Conservation (phyloP, 92 coral and sea anemone species). For the Blastomussa wellsi region DNA sequence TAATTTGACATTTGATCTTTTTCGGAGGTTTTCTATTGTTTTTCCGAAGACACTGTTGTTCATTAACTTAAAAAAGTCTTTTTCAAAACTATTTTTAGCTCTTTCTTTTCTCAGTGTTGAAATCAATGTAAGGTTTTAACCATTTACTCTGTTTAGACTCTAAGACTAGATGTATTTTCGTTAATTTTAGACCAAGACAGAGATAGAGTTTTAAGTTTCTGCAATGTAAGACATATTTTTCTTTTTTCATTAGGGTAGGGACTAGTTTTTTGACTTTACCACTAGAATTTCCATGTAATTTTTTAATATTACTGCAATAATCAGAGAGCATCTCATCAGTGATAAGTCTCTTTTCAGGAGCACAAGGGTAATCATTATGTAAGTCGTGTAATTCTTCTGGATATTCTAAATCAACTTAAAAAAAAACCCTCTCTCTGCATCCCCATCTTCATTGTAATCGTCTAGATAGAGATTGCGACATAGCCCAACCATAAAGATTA, state of each 20-base stretch:
- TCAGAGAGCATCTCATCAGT: constrained; percentile 21
- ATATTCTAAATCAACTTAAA: not conserved
- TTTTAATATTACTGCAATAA: not conserved
- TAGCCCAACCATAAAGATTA: not conserved
- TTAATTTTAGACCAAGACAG: not conserved
- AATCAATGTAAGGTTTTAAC: constrained; percentile 11
- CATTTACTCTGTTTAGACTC: constrained; percentile 22
- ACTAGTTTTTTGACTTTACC: too few species aligned
- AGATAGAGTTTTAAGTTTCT: too few species aligned
- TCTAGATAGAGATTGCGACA: constrained; percentile 25
- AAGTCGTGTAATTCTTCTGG: not conserved
- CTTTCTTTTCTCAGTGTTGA: not conserved
- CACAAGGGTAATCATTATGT: not conserved
- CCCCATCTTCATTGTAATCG: too few species aligned
- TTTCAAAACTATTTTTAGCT: not conserved
- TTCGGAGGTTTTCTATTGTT: constrained; percentile 48
- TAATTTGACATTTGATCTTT: too few species aligned
- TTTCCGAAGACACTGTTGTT: constrained; percentile 62
- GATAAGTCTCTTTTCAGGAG: constrained; percentile 21
- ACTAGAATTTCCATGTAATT: too few species aligned
- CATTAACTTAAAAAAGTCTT: constrained; percentile 38
- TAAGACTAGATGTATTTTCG: constrained; percentile 21
- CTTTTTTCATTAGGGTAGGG: too few species aligned
- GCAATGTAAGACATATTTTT: too few species aligned
- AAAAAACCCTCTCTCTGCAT: too few species aligned